Percentiles rank a stretch among this genome's conserved stretches.
Evolutionary conservation across 2,797 vertebrate genomes (phyloP).

Genomic region (Tadarida brasiliensis): DNA sequence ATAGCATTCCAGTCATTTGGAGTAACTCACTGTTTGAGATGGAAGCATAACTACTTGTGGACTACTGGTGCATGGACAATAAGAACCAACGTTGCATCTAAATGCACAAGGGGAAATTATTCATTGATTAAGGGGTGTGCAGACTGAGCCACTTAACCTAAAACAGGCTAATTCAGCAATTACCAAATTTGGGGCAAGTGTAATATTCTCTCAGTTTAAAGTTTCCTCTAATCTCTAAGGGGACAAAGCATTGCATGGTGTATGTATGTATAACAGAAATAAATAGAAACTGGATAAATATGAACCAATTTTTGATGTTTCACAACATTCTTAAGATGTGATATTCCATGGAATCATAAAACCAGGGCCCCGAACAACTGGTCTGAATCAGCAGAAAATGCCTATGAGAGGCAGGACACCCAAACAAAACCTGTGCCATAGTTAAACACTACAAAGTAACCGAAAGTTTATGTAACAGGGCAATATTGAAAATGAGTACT

Average conservation of each 20-base stretch:
- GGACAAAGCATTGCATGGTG: background rate
- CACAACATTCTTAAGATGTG: conserved; percentile 46
- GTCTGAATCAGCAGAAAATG: conserved; percentile 43
- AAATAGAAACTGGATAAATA: conserved; percentile 19
- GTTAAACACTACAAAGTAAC: background rate
- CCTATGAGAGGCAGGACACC: background rate
- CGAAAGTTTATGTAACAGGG: conserved; percentile 12
- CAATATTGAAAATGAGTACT: conserved; percentile 22
- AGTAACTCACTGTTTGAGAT: conserved; percentile 47
- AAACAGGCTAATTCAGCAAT: conserved; percentile 50
- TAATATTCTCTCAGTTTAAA: conserved; percentile 25
- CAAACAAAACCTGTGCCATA: conserved; percentile 17
- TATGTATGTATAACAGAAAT: background rate
- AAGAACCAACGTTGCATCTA: conserved; percentile 37
- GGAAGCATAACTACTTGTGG: background rate
- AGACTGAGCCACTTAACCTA: background rate
- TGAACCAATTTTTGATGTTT: conserved; percentile 47
- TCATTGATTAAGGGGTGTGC: background rate
- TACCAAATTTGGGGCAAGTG: conserved; percentile 43
- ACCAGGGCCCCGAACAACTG: background rate
- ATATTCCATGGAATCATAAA: conserved; percentile 45
- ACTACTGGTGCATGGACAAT: background rate
- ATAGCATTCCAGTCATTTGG: background rate
- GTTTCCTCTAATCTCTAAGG: conserved; percentile 29
- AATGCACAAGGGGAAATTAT: conserved; percentile 48